Evolutionary conservation across 2,888 invertebrate genomes (phyloP).

Genomic region (Cerastoderma edule): DNA sequence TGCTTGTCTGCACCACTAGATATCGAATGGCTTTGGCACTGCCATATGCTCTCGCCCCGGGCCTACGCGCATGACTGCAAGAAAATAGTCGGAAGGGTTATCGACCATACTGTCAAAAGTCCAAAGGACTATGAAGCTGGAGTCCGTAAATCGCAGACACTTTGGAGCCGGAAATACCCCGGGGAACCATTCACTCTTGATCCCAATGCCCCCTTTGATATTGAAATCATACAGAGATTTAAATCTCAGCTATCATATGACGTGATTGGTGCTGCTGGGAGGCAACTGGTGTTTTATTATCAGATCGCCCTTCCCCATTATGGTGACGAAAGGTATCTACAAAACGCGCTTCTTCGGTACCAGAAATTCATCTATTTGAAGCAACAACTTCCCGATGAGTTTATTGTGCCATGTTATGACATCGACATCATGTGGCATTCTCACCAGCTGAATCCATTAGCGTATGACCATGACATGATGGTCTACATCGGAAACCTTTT

Average conservation of each 20-base stretch:
- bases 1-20: slow-evolving; percentile 84
- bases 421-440: slow-evolving; percentile 85
- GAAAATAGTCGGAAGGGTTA: slow-evolving; percentile 69
- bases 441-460: slow-evolving; percentile 83
- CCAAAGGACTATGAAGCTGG: slow-evolving; percentile 62
- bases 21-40: slow-evolving; percentile 85
- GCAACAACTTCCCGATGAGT: slow-evolving; percentile 82
- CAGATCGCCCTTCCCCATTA: slow-evolving; percentile 85
- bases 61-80: slow-evolving; percentile 77
- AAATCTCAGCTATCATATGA: slow-evolving; percentile 79
- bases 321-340: slow-evolving; percentile 82
- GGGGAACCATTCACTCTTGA: slow-evolving; percentile 71
- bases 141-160: slow-evolving; percentile 60
- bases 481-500: slow-evolving; percentile 79
- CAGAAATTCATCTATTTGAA: slow-evolving; percentile 83
- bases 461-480: slow-evolving; percentile 78
- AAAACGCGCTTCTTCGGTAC: slow-evolving; percentile 82
- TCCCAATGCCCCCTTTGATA: too few species aligned
- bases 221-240: too few species aligned
- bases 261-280: slow-evolving; percentile 81
- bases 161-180: slow-evolving; percentile 73
- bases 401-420: slow-evolving; percentile 85
- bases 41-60: slow-evolving; percentile 82
- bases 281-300: slow-evolving; percentile 84
- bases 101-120: slow-evolving; percentile 82